Conservation (phyloP, 2,113 vertebrate species). For the Eulacestoma nigropectus region DNA sequence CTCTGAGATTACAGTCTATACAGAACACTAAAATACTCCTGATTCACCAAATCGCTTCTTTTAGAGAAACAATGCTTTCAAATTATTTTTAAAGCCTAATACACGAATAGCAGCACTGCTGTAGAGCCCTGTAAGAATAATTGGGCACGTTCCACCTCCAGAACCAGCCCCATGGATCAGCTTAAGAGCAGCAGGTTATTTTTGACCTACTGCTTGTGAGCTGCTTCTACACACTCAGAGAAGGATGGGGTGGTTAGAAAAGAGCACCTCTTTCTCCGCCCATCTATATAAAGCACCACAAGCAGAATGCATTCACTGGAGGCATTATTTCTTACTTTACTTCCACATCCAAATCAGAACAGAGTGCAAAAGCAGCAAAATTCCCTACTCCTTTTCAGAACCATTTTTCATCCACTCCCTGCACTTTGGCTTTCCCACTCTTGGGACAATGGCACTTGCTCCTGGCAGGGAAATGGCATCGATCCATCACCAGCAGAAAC, state of each 20-base stretch:
- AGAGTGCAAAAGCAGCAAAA: neutral
- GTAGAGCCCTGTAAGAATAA: neutral
- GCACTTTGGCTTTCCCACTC: neutral
- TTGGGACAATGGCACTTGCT: neutral
- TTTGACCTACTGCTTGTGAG: neutral
- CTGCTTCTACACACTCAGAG: neutral
- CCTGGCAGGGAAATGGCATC: neutral
- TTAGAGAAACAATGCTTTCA: neutral
- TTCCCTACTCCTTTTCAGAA: neutral
- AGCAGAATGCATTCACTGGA: neutral
- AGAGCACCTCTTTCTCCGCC: neutral
- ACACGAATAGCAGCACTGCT: neutral
- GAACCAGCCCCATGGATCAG: neutral
- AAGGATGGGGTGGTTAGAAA: neutral
- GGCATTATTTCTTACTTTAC: neutral
- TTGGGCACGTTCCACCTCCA: neutral
- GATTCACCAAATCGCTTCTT: neutral
- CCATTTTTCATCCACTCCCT: neutral
- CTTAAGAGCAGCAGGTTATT: constrained; percentile 22
- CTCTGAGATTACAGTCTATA: neutral
- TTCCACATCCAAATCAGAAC: neutral
- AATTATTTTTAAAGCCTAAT: neutral
- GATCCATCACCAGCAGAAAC: neutral
- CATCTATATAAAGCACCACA: neutral
- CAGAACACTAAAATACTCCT: neutral